Evolutionary conservation across 2,113 vertebrate species (phyloP).

Genomic region (Percopsis transmontana): DNA sequence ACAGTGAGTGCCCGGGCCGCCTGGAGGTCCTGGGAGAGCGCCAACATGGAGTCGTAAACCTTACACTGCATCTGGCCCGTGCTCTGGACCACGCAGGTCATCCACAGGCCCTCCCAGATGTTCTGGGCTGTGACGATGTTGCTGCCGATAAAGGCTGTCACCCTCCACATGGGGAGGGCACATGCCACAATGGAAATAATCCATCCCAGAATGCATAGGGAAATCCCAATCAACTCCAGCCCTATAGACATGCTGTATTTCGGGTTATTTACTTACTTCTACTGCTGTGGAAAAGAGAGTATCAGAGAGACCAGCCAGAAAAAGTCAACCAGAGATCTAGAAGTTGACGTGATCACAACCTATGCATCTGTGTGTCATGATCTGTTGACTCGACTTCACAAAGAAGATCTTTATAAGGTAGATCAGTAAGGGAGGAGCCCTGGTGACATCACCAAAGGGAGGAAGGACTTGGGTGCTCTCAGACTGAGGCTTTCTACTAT

Average conservation of each 20-base stretch:
- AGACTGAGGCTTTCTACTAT: constrained; percentile 46
- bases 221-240: constrained; percentile 76
- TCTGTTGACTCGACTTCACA: constrained; percentile 47
- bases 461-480: constrained; percentile 45
- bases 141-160: constrained; percentile 79
- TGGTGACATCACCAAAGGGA: constrained; percentile 63
- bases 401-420: constrained; percentile 71
- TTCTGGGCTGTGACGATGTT: constrained; percentile 81
- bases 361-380: constrained; percentile 38
- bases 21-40: constrained; percentile 77
- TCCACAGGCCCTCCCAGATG: constrained; percentile 81
- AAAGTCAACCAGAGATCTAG: constrained; percentile 14
- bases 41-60: constrained; percentile 80
- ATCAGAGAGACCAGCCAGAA: not conserved
- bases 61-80: constrained; percentile 82
- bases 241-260: constrained; percentile 72
- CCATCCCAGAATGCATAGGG: constrained; percentile 77
- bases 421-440: constrained; percentile 74
- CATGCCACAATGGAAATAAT: constrained; percentile 76
- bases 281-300: constrained; percentile 22
- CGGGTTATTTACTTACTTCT: constrained; percentile 18
- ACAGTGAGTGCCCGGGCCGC: constrained; percentile 77
- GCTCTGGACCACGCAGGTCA: constrained; percentile 80
- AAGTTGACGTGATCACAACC: constrained; percentile 29
- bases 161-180: constrained; percentile 78